phyloP scores from a whole-genome alignment of 2,797 vertebrate genomes.

The Acridotheres tristis region DNA sequence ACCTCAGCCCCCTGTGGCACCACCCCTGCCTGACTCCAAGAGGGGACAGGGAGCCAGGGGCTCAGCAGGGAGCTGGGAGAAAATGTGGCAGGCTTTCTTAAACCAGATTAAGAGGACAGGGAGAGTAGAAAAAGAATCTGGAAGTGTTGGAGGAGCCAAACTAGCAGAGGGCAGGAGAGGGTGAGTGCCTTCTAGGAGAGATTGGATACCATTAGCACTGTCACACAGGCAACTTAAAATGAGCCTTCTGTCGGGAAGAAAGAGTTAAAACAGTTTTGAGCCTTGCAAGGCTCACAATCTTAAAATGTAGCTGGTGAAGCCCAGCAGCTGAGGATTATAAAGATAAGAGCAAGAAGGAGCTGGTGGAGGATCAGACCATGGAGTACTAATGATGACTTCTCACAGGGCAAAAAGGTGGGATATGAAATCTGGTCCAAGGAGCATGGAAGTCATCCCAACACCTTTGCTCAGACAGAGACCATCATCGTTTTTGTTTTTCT shows the following conservation, averaged over 20 bases:
- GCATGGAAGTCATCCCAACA: neutral
- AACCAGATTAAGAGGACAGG: neutral
- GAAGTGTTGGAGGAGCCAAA: neutral
- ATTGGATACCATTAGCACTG: neutral
- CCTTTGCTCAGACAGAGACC: neutral
- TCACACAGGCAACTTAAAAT: neutral
- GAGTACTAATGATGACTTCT: neutral
- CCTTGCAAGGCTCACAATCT: neutral
- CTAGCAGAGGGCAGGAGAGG: neutral
- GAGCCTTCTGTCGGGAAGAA: neutral
- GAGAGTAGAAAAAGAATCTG: neutral
- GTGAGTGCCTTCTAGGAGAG: rapidly evolving
- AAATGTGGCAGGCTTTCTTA: rapidly evolving
- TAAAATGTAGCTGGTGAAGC: neutral
- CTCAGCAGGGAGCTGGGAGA: neutral
- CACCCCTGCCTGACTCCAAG: rapidly evolving
- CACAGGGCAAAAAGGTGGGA: neutral
- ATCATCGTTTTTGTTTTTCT: too few species aligned
- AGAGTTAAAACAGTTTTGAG: neutral
- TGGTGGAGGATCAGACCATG: neutral
- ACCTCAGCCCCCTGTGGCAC: neutral
- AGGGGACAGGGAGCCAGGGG: neutral
- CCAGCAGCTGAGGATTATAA: neutral
- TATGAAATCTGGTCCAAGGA: neutral
- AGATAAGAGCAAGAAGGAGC: neutral